Percentiles rank a stretch among this genome's conserved stretches.
Evolutionary conservation across 2,113 vertebrate species (phyloP).

Genomic region (Hemibagrus wyckioides): DNA sequence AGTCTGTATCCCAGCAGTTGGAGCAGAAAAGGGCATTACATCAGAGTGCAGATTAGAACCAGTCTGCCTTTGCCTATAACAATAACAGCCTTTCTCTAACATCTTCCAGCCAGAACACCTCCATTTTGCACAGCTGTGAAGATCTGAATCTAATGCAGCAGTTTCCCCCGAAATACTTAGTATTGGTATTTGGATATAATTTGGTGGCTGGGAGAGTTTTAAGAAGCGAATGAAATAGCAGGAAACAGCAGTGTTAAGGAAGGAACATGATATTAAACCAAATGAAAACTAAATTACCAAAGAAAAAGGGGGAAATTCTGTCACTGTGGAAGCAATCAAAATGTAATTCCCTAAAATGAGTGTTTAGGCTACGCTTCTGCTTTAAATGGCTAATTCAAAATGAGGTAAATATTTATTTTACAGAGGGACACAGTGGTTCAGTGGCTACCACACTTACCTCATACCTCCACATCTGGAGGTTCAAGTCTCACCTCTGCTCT

Average conservation of each 20-base stretch:
- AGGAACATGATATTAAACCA: neutral
- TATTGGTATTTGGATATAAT: neutral
- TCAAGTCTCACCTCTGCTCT: too few species aligned
- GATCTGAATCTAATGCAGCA: neutral
- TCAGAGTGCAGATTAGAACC: slow-evolving; percentile 58
- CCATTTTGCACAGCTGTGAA: slow-evolving; percentile 7
- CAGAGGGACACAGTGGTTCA: too few species aligned
- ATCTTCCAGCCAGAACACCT: slow-evolving; percentile 53
- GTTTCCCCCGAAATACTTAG: neutral
- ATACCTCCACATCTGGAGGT: too few species aligned
- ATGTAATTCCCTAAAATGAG: neutral
- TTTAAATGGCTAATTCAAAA: neutral
- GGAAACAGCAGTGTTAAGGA: neutral
- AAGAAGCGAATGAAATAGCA: neutral
- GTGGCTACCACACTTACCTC: too few species aligned
- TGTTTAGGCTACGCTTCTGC: neutral
- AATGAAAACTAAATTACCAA: neutral
- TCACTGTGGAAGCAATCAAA: neutral
- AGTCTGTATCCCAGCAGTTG: slow-evolving; percentile 58
- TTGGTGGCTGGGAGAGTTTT: neutral
- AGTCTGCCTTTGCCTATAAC: slow-evolving; percentile 55
- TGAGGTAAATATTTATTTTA: neutral
- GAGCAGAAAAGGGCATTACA: slow-evolving; percentile 56
- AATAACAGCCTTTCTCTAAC: slow-evolving; percentile 60
- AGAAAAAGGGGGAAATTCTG: neutral